Conservation (phyloP, 2,113 vertebrate species). For the Psammodynastes pulverulentus region DNA sequence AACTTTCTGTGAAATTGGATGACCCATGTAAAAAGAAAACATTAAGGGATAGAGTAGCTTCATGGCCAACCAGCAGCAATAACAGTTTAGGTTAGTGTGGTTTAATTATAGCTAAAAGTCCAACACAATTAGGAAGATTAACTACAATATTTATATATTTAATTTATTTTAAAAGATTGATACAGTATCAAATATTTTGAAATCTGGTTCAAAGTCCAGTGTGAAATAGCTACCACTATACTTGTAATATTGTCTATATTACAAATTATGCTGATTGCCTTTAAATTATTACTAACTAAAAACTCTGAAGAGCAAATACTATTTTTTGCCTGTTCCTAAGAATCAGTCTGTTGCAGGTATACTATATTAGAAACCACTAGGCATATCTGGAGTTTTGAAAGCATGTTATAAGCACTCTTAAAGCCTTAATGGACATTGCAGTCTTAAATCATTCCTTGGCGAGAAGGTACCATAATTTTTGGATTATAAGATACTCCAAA, state of each 20-base stretch:
- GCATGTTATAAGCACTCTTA: background rate
- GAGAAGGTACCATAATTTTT: no score
- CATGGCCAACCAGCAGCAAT: conserved; percentile 78
- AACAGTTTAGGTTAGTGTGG: conserved; percentile 78
- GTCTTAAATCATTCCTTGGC: background rate
- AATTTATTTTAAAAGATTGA: background rate
- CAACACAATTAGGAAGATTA: background rate
- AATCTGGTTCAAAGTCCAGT: background rate
- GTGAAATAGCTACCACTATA: background rate
- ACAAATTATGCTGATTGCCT: background rate
- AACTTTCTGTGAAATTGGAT: conserved; percentile 70
- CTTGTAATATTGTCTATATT: background rate
- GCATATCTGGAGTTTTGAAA: background rate
- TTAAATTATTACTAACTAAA: background rate
- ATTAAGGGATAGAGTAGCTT: conserved; percentile 67
- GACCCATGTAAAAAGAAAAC: conserved; percentile 70
- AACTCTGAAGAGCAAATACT: background rate
- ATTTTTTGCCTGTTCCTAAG: background rate
- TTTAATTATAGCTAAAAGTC: conserved; percentile 7
- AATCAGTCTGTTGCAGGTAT: background rate
- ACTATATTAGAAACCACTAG: background rate
- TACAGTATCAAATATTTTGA: background rate
- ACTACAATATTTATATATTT: background rate
- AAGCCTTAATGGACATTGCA: background rate
- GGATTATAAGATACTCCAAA: no score